Base-by-base conservation (phyloP, 2,888 invertebrate species). In the Caenorhabditis afra region DNA sequence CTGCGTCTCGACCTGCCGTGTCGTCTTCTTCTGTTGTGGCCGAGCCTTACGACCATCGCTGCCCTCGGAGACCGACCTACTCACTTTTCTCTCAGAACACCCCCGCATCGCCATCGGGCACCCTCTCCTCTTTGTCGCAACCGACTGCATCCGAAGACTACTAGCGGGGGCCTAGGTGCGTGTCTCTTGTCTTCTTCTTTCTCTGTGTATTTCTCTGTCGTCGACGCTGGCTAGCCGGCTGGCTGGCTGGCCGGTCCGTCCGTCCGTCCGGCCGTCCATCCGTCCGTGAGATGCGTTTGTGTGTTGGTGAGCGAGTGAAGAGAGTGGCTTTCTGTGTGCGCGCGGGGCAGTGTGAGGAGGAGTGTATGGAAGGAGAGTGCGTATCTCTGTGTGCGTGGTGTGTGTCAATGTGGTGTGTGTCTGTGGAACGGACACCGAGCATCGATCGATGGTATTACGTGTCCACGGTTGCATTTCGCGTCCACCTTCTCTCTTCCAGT, bases 251-350 rank as follows among this genome's bases (percentile, higher is more conserved):
- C 50, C 65, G 70, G 52, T 50, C 62, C 62, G 62, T 47, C 62
- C 35, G 53, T 53, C 74, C 59, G 18, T 49, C 50, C 53, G 50
- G 67, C 67, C 75, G 62, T 68, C 67, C 67, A 55, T 75, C 61
- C 64, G 64, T 73, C 71, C 57, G 73, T 64, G 64, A 73, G 73
- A 73, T 73, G 73, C 64, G 58, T 67, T 76, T 59, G 73, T 74
- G 67, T 67, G 52, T 61, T 61, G 67, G 61, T 55, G 66, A 65
- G 70, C 53, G 62, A 55, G 22, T 37, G 59, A 61, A 50, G 58
- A 73, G 66, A 67, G 75, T 62, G 62, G 55, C 55, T 67, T 68
- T 76, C 57, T 23, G 39, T 75, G 62, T 68, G 62, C 67, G 67
- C 67, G 75, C 66, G 73, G 64, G 29, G 62, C 57, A 70, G 61